Conservation (phyloP, 2,797 vertebrate genomes). For the Microcaecilia unicolor region DNA sequence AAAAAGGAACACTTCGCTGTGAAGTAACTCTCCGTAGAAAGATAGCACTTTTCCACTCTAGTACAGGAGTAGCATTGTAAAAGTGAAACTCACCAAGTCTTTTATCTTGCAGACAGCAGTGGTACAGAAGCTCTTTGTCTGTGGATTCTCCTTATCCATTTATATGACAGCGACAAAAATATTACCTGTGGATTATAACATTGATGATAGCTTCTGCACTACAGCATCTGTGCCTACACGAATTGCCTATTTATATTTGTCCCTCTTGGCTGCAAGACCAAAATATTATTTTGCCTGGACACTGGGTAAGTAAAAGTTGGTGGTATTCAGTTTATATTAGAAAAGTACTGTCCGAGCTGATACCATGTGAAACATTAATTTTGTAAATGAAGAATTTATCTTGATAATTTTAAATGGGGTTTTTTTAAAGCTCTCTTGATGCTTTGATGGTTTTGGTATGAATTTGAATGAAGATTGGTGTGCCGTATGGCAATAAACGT, state of each 20-base stretch:
- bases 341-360: no score
- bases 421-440: no score
- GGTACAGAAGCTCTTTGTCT: constrained; percentile 80
- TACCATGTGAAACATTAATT: no score
- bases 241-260: constrained; percentile 81
- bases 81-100: not conserved
- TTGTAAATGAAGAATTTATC: no score
- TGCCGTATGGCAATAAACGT: no score
- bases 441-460: no score
- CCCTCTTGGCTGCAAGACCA: constrained; percentile 86
- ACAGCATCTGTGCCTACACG: constrained; percentile 72
- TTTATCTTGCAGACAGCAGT: constrained; percentile 62
- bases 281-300: constrained; percentile 98
- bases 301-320: constrained; percentile 79
- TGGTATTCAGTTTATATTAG: no score
- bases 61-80: not conserved
- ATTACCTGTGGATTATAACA: constrained; percentile 77
- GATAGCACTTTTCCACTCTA: not conserved
- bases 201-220: constrained; percentile 68
- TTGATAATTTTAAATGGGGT: no score
- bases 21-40: no score
- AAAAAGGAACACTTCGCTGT: no score
- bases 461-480: no score
- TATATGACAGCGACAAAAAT: constrained; percentile 78
- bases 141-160: constrained; percentile 74